Evolutionary conservation across 2,113 vertebrate genomes (phyloP).

Genomic region (Coptodon rendalli): DNA sequence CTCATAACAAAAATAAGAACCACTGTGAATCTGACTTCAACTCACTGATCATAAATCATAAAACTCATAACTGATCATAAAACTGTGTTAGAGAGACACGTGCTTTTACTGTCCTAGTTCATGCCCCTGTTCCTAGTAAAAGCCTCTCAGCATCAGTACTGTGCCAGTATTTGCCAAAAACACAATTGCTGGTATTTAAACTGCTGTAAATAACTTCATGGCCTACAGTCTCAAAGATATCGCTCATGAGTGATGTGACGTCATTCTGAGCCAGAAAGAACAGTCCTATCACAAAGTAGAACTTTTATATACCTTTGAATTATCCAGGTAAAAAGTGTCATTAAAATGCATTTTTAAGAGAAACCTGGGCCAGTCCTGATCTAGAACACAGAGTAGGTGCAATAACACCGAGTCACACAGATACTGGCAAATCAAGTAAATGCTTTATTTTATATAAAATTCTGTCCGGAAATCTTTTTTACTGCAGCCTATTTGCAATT

Average conservation of each 20-base stretch:
- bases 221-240: not conserved
- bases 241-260: not conserved
- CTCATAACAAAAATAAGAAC: not conserved
- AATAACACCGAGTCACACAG: not conserved
- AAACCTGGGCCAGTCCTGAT: not conserved
- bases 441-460: not conserved
- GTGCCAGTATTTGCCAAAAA: not conserved
- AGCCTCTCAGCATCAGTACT: not conserved
- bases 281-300: not conserved
- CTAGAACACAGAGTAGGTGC: not conserved
- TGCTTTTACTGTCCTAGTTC: not conserved
- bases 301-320: not conserved
- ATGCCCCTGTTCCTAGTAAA: not conserved
- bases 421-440: not conserved
- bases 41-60: not conserved
- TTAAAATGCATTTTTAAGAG: not conserved
- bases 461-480: not conserved
- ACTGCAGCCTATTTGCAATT: not conserved
- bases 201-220: not conserved
- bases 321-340: not conserved
- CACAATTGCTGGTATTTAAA: not conserved
- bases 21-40: not conserved
- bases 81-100: not conserved
- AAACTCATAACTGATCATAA: not conserved
- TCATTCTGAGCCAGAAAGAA: not conserved